Conservation (phyloP, 1,140 invertebrate genomes). For the Diplogasteroides magnus region DNA sequence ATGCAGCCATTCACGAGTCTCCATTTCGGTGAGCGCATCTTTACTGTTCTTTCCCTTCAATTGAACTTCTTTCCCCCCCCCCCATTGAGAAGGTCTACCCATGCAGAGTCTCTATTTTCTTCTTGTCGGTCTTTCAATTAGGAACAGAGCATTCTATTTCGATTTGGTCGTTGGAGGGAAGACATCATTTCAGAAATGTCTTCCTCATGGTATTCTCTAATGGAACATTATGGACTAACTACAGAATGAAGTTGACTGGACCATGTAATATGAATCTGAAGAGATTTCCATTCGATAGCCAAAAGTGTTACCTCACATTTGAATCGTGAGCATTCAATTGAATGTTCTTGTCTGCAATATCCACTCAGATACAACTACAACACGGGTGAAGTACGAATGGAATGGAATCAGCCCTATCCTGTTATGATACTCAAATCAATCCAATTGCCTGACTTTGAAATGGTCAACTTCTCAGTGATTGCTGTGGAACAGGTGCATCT, state of each 20-base stretch:
- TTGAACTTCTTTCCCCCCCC: background rate
- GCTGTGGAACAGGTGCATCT: slow-evolving; percentile 54
- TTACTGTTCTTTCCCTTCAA: no score
- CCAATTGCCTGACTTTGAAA: slow-evolving; percentile 51
- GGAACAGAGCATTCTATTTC: no score
- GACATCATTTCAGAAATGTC: slow-evolving; percentile 43
- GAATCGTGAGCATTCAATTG: slow-evolving; percentile 26
- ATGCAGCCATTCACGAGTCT: slow-evolving; percentile 48
- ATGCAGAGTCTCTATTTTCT: no score
- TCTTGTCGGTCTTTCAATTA: no score
- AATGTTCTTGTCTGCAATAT: background rate
- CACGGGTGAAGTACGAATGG: slow-evolving; percentile 53
- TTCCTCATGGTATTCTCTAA: slow-evolving; percentile 55
- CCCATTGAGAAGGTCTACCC: no score
- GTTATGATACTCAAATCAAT: slow-evolving; percentile 51
- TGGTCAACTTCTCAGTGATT: slow-evolving; percentile 53
- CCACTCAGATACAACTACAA: slow-evolving; percentile 52
- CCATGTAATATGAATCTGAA: slow-evolving; percentile 54
- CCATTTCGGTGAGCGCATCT: slow-evolving; percentile 47
- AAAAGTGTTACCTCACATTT: slow-evolving; percentile 34
- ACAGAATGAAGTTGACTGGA: slow-evolving; percentile 54
- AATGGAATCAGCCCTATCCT: slow-evolving; percentile 53
- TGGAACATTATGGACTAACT: slow-evolving; percentile 54
- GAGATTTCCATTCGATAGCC: slow-evolving; percentile 38
- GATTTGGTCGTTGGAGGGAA: no score